phyloP scores from a whole-genome alignment of 1,140 invertebrate genomes.

The Drosophila obscura region DNA sequence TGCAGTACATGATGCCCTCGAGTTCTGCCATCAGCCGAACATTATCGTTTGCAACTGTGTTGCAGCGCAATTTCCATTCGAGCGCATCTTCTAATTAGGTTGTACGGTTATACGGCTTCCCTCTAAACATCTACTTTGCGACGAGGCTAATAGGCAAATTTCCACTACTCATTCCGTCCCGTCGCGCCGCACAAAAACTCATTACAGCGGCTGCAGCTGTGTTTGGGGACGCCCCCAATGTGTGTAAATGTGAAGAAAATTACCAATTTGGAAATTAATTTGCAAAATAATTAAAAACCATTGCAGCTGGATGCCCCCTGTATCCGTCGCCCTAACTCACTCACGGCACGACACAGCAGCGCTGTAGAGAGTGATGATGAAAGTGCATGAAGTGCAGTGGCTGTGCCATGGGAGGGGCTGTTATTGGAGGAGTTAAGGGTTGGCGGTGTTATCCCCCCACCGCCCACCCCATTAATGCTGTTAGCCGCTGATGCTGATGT shows the following conservation, averaged over 20 bases:
- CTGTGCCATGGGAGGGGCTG: background rate
- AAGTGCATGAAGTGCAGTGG: constrained; percentile 47
- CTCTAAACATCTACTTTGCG: constrained; percentile 38
- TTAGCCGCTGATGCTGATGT: constrained; percentile 81
- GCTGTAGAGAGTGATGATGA: constrained; percentile 33
- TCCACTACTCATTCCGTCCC: constrained; percentile 29
- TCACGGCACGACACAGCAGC: constrained; percentile 4
- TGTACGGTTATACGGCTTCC: constrained; percentile 32
- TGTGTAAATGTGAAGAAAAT: constrained; percentile 77
- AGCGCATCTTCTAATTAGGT: constrained; percentile 34
- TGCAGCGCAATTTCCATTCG: constrained; percentile 26
- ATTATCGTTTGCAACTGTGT: constrained; percentile 1
- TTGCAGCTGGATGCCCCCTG: constrained; percentile 40
- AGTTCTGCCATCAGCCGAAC: no score
- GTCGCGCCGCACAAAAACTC: constrained; percentile 59
- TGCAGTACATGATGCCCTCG: no score
- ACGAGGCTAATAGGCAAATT: constrained; percentile 55
- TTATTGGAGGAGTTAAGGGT: background rate
- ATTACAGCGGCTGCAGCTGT: constrained; percentile 36
- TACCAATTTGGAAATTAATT: constrained; percentile 82
- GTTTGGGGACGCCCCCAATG: background rate
- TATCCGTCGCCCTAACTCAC: background rate
- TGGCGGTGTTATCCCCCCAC: background rate
- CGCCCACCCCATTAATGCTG: constrained; percentile 63
- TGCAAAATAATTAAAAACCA: constrained; percentile 82